These are phyloP conservation scores for Yponomeuta plumbellus DNA, from an alignment of 2,888 invertebrate species.

Conservation along the genomic window DNA sequence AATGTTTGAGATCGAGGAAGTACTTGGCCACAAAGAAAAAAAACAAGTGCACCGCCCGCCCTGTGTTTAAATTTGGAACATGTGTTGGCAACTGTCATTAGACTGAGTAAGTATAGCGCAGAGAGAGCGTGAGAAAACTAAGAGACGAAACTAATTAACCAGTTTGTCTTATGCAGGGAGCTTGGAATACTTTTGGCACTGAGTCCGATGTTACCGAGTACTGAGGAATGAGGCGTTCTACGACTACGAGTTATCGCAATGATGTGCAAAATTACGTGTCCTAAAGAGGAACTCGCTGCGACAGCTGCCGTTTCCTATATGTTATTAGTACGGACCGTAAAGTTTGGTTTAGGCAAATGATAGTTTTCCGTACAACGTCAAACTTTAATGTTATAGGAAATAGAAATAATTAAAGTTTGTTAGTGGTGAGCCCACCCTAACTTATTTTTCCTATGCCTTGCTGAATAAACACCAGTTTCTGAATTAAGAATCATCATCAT, in stretches of 20 bases:
- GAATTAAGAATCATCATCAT: no score
- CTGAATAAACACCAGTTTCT: no score
- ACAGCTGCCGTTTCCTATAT: no score
- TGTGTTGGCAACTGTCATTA: neutral
- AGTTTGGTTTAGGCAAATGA: no score
- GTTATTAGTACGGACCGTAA: no score
- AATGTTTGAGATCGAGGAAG: no score
- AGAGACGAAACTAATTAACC: neutral
- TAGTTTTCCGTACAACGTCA: no score
- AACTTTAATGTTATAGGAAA: no score
- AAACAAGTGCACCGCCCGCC: neutral
- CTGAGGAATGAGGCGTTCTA: neutral
- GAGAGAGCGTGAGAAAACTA: neutral
- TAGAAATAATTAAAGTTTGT: no score
- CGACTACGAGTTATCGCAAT: neutral
- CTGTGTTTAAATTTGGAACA: conserved; percentile 2
- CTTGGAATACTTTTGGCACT: neutral
- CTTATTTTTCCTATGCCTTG: no score
- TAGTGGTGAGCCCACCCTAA: no score
- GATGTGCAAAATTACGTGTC: neutral
- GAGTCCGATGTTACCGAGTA: neutral
- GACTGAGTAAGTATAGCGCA: neutral
- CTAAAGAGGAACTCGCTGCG: neutral
- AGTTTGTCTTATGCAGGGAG: neutral
- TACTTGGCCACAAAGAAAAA: neutral